Evolutionary conservation across 2,888 invertebrate genomes (phyloP).

Genomic region (Metacarcinus magister): DNA sequence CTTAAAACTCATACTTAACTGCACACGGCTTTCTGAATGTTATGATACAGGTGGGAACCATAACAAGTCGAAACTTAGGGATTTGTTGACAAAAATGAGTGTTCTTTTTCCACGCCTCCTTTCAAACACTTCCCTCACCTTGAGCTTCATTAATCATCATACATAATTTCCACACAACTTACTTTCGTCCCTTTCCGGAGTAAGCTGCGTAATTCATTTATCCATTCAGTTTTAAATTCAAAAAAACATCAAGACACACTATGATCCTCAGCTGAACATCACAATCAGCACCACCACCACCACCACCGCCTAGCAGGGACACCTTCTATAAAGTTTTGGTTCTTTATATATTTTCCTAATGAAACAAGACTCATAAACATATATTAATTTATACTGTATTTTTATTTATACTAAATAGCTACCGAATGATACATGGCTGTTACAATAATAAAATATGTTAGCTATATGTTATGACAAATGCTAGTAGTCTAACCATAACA

Average conservation of each 20-base stretch:
- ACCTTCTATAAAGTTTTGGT: slow-evolving; percentile 41
- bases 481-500: too few species aligned
- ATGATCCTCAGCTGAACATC: slow-evolving; percentile 27
- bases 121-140: background rate
- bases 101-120: background rate
- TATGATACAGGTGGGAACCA: background rate
- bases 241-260: slow-evolving; percentile 53
- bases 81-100: slow-evolving; percentile 7
- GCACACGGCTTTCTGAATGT: background rate
- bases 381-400: too few species aligned
- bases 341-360: background rate
- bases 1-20: background rate
- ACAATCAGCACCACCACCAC: slow-evolving; percentile 71
- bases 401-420: too few species aligned
- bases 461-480: too few species aligned
- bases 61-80: background rate
- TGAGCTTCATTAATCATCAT: background rate
- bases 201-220: slow-evolving; percentile 72
- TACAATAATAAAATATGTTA: too few species aligned
- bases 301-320: slow-evolving; percentile 67
- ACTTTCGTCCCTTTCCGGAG: slow-evolving; percentile 71
- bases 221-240: slow-evolving; percentile 72
- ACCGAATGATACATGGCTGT: too few species aligned
- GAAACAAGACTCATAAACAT: background rate
- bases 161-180: background rate